Evolutionary conservation across 2,797 vertebrate genomes (phyloP), one percentile per base, ranked within the genome.

Genomic region (Phoxinus dragarum): DNA sequence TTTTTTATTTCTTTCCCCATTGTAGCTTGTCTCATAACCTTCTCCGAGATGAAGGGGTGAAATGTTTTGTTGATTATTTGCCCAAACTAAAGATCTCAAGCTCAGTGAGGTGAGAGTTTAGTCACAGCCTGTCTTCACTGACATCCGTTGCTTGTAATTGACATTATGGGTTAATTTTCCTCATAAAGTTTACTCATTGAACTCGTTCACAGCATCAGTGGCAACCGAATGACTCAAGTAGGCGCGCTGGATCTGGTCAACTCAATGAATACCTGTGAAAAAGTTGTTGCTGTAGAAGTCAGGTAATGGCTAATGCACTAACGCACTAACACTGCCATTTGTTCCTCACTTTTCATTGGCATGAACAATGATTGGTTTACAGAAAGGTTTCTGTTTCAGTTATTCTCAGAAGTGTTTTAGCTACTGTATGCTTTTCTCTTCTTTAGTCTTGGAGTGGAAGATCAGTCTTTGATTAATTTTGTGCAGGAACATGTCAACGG

Each of bases 11-110:
- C 16, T 40, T 78, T 85, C 10, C 54, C 40, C 3, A 2, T 21
- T 93, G 49, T 90, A 98, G 97, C 87, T 94, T 98, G 78, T 97
- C 97, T 21, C 93, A 86, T 86, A 98, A 97, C 76, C 89, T 92
- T 49, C 90, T 98, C 81, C 90, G 87, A 44, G 95, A 97, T 66
- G 92, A 94, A 11, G 96, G 94, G 9, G 83, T 98, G 87, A 91
- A 86, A 47, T 31, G 21, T 71, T 91, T 98, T 76, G 76, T 96
- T 88, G 89, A 93, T 52, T 93, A 31, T 68, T 88, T 97, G 56
- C 93, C 91, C 12, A 89, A 8, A 56, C 83, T 96, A 77, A 90
- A 94, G 0, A 54, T 96, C 87, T 93, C 91, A 34, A 94, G 91
- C 68, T 95, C 86, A 14, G 88, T 97, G 36, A 95, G 95, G 97